phyloP scores from a whole-genome alignment of 2,113 vertebrate species.

The Forbesichthys papilliferus region DNA sequence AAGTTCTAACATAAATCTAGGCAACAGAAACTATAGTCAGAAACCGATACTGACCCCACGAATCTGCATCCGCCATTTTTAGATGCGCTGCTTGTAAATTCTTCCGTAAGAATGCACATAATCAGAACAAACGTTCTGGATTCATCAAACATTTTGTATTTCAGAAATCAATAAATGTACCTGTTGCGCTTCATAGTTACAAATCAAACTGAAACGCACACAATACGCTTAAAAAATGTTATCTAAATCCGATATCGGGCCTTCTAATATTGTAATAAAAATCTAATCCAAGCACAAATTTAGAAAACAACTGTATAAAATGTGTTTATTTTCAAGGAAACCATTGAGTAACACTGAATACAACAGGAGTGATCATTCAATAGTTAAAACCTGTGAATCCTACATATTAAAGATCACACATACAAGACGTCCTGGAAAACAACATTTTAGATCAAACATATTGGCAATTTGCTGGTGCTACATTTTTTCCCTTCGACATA shows the following conservation, averaged over 20 bases:
- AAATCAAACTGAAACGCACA: too few species aligned
- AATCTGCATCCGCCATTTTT: conserved; percentile 76
- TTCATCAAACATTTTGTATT: not conserved
- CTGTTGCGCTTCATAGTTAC: too few species aligned
- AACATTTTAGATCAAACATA: conserved; percentile 64
- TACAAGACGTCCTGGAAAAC: conserved; percentile 63
- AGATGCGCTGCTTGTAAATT: not conserved
- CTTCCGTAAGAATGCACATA: not conserved
- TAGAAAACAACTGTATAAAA: conserved; percentile 63
- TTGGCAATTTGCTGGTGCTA: conserved; percentile 76
- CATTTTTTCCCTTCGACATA: conserved; percentile 43
- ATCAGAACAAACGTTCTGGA: not conserved
- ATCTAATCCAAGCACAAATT: not conserved
- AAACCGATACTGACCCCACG: conserved; percentile 73
- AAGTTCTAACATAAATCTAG: not conserved
- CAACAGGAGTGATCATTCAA: conserved; percentile 75
- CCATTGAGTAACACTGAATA: conserved; percentile 75
- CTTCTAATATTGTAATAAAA: not conserved
- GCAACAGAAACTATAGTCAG: not conserved
- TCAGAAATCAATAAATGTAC: too few species aligned
- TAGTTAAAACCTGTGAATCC: conserved; percentile 64
- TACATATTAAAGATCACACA: conserved; percentile 67
- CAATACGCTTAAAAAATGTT: not conserved
- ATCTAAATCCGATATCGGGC: not conserved
- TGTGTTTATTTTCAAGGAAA: conserved; percentile 74